These are phyloP conservation scores for Campodea augens DNA, from an alignment of 1,140 invertebrate species.

Conservation along the genomic window DNA sequence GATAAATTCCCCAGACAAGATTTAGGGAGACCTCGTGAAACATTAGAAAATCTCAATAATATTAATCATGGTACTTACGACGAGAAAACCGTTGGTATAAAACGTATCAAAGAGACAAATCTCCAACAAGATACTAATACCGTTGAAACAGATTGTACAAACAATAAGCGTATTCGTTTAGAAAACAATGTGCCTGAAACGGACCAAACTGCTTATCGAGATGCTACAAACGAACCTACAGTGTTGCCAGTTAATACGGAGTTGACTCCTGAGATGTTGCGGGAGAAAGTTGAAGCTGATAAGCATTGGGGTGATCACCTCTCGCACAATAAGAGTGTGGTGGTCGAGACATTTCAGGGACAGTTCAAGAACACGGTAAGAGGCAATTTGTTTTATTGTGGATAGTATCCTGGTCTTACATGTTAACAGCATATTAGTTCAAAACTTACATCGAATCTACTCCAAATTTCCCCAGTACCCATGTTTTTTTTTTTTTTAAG, in stretches of 20 bases:
- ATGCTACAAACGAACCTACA: too few species aligned
- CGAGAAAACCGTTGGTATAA: slow-evolving; percentile 24
- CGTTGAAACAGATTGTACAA: neutral
- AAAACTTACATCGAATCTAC: too few species aligned
- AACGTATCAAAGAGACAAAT: slow-evolving; percentile 30
- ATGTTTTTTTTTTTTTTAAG: too few species aligned
- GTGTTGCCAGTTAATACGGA: too few species aligned
- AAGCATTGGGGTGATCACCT: slow-evolving; percentile 42
- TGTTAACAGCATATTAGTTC: too few species aligned
- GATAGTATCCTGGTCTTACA: too few species aligned
- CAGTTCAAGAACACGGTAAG: slow-evolving; percentile 50
- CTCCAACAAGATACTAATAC: slow-evolving; percentile 18
- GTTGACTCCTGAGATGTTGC: neutral
- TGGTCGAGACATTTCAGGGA: slow-evolving; percentile 50
- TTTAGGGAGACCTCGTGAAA: slow-evolving; percentile 20
- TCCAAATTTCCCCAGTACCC: too few species aligned
- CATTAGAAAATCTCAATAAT: slow-evolving; percentile 25
- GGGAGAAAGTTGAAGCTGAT: slow-evolving; percentile 31
- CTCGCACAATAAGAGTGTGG: slow-evolving; percentile 35
- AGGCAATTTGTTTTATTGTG: too few species aligned
- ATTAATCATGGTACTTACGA: slow-evolving; percentile 28
- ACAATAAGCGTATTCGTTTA: slow-evolving; percentile 5
- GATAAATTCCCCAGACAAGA: slow-evolving; percentile 38
- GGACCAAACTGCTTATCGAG: neutral
- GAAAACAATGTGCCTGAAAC: neutral